Base-by-base conservation (phyloP, 1,140 invertebrate genomes). In the Muscidifurax raptorellus region DNA sequence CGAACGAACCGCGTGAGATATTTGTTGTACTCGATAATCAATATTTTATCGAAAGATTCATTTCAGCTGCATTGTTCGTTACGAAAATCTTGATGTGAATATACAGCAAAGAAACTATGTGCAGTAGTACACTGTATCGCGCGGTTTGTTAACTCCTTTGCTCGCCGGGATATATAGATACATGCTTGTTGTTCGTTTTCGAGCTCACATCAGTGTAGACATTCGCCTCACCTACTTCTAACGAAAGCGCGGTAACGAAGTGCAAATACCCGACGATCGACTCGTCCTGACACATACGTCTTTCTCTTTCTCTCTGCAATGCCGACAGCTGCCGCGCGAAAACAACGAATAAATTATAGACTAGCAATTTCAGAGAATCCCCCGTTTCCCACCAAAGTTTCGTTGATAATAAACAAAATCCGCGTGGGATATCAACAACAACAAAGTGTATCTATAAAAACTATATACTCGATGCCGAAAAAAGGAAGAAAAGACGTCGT, bases 221-320 rank as follows among this genome's bases (percentile, higher is more conserved):
- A 44, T 69, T 74, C 30, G 47, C 36, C 10, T 81, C 44, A 12
- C 18, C 47, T 13, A 1, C 67, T n/a, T 27, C 75, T 83, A 83
- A 83, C 75, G 75, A 83, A 83, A 83, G n/a, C 30, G 1, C 77
- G 83, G 83, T 84, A 84, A 84, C 83, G 83, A 84, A 84, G 83
- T 80, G 83, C 78, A 66, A 80, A 80, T 66, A 66, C 77, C 67
- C 83, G 83, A 84, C 77, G 77, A 84, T 84, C 80, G 83, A 80
- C 77, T 84, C 77, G 83, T 84, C 30, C 52, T 15, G 79, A 59
- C 52, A 22, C 44, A 13, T 27, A 76, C 76, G 69, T 40, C 36
- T n/a, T n/a, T n/a, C n/a, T n/a, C n/a, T n/a, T n/a, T n/a, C n/a
- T 74, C 22, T 27, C 10, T 6, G 3, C 30, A 1, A 28, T 15